Percentiles rank a stretch among this genome's conserved stretches.
phyloP scores from a whole-genome alignment of 2,113 vertebrate genomes.

The Odontophorus gujanensis region DNA sequence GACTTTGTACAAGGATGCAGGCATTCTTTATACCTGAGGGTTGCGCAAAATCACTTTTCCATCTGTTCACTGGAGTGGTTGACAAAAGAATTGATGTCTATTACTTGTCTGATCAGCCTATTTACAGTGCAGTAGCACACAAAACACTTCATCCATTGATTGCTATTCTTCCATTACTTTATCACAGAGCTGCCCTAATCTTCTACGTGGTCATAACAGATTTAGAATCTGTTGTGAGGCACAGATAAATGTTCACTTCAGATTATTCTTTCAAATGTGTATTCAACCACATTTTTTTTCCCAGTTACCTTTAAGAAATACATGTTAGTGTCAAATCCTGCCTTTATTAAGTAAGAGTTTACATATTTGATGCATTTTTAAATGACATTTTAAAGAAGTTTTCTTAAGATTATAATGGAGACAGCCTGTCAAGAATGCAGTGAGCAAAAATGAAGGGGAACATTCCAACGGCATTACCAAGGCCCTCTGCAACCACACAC shows the following conservation, averaged over 20 bases:
- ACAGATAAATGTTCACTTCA: background rate
- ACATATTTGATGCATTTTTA: constrained; percentile 48
- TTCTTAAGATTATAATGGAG: constrained; percentile 65
- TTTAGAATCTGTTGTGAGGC: background rate
- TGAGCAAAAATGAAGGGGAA: constrained; percentile 22
- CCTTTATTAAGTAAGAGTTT: background rate
- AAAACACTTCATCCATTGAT: background rate
- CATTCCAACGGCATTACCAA: constrained; percentile 61
- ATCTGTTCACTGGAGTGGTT: background rate
- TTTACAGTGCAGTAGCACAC: background rate
- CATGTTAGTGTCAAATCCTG: background rate
- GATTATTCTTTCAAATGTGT: background rate
- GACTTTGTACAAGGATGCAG: background rate
- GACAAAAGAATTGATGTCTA: background rate
- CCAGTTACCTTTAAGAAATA: background rate
- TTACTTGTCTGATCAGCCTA: background rate
- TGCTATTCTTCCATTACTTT: background rate
- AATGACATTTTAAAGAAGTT: constrained; percentile 64
- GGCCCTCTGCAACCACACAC: constrained; percentile 64
- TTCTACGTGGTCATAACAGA: background rate
- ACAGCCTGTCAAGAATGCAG: constrained; percentile 72
- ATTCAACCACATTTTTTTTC: background rate
- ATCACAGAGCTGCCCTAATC: background rate
- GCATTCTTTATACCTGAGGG: rapidly evolving
- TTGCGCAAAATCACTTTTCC: background rate